Base-by-base conservation (phyloP, 2,888 invertebrate genomes). In the Cataglyphis albicans region DNA sequence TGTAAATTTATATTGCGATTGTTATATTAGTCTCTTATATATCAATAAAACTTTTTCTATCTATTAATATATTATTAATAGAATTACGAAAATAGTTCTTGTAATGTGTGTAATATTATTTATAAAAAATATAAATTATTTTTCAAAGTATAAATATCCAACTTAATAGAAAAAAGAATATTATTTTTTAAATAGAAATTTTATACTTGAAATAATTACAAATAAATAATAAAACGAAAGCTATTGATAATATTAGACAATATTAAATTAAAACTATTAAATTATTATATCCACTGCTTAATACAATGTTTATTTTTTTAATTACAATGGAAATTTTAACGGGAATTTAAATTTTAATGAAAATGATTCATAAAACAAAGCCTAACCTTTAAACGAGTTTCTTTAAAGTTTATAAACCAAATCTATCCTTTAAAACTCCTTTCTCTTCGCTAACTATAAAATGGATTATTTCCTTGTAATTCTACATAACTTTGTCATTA, bases 401-500 rank as follows among this genome's bases (percentile, higher is more conserved):
- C 3, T 21, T 25, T 18, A 7, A 64, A 35, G 5, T 52, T 52
- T 52, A 74, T 52, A 5, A 52, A 52, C n/a, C n/a, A 18, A 48
- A 48, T 18, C 18, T n/a, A n/a, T 12, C 29, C 32, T 74, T 35
- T n/a, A 63, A 35, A 63, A 63, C n/a, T 52, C n/a, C n/a, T n/a
- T 7, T 52, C n/a, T n/a, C 52, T 35, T 44, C 48, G 63, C 7
- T n/a, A 41, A 59, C 29, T 35, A 15, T 48, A 44, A 74, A 74
- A 32, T 21, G 12, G 35, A 35, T n/a, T 74, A 38, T 5, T 57
- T 57, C 3, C n/a, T 18, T 68, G 15, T 38, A 38, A 38, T 63
- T 74, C 48, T 41, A 29, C 12, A 1, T 41, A 63, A 74, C 25
- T 44, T 61, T 48, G 5, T 74, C 29, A 61, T 74, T 44, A 57